Conservation (phyloP, 1,140 invertebrate species). For the Theocolax elegans region DNA sequence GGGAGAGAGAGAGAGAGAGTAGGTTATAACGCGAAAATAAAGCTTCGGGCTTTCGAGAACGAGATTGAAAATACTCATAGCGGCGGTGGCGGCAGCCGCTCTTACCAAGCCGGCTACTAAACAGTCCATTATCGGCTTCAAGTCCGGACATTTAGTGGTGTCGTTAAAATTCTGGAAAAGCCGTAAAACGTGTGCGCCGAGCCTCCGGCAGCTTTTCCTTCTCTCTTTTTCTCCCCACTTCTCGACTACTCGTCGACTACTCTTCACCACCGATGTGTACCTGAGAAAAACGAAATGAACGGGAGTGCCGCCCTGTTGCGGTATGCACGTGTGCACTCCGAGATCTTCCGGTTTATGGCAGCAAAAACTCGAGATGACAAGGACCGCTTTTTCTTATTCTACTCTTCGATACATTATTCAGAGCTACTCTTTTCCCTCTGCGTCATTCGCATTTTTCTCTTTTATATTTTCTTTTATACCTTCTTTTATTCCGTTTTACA, state of each 20-base stretch:
- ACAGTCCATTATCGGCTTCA: constrained; percentile 47
- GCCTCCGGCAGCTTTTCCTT: constrained; percentile 35
- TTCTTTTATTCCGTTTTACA: too few relatives aligned
- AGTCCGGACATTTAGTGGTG: constrained; percentile 53
- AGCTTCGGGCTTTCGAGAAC: constrained; percentile 9
- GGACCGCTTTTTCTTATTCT: constrained; percentile 50
- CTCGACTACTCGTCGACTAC: background rate
- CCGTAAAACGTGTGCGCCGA: constrained; percentile 53
- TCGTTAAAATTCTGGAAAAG: constrained; percentile 66
- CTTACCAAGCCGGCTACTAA: constrained; percentile 41
- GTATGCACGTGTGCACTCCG: constrained; percentile 6
- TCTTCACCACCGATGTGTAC: background rate
- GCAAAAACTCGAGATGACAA: constrained; percentile 55
- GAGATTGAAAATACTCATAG: constrained; percentile 26
- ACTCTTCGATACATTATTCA: too few relatives aligned
- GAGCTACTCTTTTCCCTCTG: too few relatives aligned
- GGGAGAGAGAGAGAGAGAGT: too few relatives aligned
- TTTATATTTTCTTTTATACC: too few relatives aligned
- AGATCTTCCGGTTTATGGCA: constrained; percentile 54
- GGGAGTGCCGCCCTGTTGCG: constrained; percentile 18
- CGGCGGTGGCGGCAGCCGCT: background rate
- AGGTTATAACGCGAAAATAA: constrained; percentile 21
- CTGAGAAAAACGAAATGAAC: background rate
- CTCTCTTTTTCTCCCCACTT: background rate
- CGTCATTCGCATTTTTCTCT: too few relatives aligned